Evolutionary conservation across 2,888 invertebrate species (phyloP).

Genomic region (Dynastes tityus): DNA sequence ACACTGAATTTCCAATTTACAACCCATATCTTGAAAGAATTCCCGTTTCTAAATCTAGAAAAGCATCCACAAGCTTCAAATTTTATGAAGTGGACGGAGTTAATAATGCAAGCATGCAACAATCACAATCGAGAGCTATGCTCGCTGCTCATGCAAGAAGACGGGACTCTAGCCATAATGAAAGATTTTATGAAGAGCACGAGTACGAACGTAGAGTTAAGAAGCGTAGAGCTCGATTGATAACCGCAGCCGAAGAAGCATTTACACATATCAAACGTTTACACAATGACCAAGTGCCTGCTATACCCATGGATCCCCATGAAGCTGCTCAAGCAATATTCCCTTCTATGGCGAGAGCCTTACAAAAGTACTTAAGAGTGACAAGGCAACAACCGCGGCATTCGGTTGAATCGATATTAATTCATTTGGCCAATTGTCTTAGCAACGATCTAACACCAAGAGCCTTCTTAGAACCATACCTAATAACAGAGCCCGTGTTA

Average conservation of each 20-base stretch:
- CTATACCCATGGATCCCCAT: slow-evolving; percentile 91
- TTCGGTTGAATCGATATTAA: slow-evolving; percentile 93
- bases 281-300: slow-evolving; percentile 80
- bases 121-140: slow-evolving; percentile 82
- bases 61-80: slow-evolving; percentile 90
- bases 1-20: slow-evolving; percentile 96
- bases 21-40: slow-evolving; percentile 96
- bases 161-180: slow-evolving; percentile 95
- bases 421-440: slow-evolving; percentile 92
- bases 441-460: slow-evolving; percentile 95
- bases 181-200: slow-evolving; percentile 97
- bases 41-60: slow-evolving; percentile 87
- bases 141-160: slow-evolving; percentile 86
- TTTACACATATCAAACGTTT: slow-evolving; percentile 97
- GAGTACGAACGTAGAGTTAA: slow-evolving; percentile 95
- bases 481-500: slow-evolving; percentile 88
- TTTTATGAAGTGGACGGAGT: slow-evolving; percentile 96
- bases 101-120: slow-evolving; percentile 75
- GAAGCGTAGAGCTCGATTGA: slow-evolving; percentile 90
- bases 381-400: slow-evolving; percentile 97
- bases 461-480: slow-evolving; percentile 95
- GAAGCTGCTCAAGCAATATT: slow-evolving; percentile 99
- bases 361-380: slow-evolving; percentile 96
- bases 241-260: slow-evolving; percentile 97
- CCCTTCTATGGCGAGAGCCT: slow-evolving; percentile 94